Evolutionary conservation across 2,797 vertebrate species (phyloP).

Genomic region (Streptopelia turtur): DNA sequence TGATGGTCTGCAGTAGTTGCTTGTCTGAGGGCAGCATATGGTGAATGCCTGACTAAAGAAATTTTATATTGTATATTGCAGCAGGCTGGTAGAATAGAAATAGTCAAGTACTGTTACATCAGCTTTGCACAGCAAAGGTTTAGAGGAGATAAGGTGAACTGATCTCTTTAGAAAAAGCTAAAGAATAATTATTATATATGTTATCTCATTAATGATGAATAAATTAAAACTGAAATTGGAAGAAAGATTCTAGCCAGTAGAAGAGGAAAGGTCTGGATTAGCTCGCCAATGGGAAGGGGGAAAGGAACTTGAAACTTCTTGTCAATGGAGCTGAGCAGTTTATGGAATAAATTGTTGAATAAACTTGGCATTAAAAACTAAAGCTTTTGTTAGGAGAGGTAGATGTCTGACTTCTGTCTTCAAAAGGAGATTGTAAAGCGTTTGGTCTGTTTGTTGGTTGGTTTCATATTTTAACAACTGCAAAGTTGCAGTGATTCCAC

Average conservation of each 20-base stretch:
- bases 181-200: neutral
- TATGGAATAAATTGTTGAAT: neutral
- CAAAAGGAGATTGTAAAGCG: neutral
- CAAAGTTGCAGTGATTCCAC: neutral
- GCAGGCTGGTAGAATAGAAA: neutral
- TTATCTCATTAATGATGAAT: neutral
- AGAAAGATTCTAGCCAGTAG: neutral
- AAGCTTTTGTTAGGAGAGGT: neutral
- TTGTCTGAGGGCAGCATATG: neutral
- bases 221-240: neutral
- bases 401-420: neutral
- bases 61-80: neutral
- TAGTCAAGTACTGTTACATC: neutral
- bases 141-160: neutral
- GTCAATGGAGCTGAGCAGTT: neutral
- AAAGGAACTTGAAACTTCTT: neutral
- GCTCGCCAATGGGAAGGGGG: neutral
- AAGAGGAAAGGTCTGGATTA: neutral
- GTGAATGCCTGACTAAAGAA: neutral
- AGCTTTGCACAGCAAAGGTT: neutral
- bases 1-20: neutral
- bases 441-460: neutral
- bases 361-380: neutral
- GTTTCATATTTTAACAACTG: neutral
- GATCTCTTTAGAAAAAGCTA: neutral